Conservation (phyloP, 2,113 vertebrate species). For the Platysteira castanea region DNA sequence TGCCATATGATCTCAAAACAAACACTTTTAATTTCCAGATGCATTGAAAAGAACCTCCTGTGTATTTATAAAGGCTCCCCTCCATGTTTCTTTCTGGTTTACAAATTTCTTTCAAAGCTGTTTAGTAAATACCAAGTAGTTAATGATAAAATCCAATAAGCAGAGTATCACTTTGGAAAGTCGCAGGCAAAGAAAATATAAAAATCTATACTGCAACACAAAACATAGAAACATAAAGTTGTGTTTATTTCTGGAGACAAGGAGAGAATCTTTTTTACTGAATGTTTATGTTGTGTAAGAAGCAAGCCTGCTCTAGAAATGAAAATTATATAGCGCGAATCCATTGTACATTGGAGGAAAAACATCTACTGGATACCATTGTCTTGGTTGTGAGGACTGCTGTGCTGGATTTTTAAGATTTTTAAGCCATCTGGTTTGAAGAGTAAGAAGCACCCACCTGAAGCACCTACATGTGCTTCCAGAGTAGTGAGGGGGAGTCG, state of each 20-base stretch:
- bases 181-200: background rate
- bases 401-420: background rate
- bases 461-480: background rate
- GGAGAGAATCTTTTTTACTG: background rate
- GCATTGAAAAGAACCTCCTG: background rate
- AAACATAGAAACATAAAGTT: background rate
- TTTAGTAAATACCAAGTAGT: background rate
- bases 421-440: background rate
- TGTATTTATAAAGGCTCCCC: background rate
- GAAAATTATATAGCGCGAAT: background rate
- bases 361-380: background rate
- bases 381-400: background rate
- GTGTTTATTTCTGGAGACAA: background rate
- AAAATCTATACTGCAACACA: background rate
- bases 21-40: conserved; percentile 7
- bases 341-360: background rate
- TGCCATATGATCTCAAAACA: background rate
- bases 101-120: background rate
- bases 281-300: background rate
- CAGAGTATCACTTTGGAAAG: background rate
- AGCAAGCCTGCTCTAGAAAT: background rate
- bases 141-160: background rate
- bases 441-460: background rate
- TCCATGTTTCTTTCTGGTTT: background rate
- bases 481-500: background rate